Conservation (phyloP, 2,797 vertebrate genomes). For the Xenentodon cancila region DNA sequence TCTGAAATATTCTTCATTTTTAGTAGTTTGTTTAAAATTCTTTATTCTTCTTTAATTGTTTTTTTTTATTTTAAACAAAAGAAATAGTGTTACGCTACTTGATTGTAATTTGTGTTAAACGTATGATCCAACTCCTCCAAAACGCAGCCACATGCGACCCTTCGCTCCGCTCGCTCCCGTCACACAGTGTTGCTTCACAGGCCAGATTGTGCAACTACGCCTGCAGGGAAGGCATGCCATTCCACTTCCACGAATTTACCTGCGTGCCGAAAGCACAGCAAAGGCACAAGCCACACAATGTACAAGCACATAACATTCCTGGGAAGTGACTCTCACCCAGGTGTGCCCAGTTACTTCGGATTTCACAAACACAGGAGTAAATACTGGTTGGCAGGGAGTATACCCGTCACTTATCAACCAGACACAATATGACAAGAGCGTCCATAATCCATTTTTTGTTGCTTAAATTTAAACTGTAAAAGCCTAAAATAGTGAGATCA, state of each 20-base stretch:
- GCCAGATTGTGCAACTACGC: conserved; percentile 50
- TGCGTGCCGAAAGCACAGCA: conserved; percentile 38
- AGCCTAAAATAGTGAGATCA: conserved; percentile 14
- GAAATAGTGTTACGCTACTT: too few relatives aligned
- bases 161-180: conserved; percentile 8
- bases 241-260: conserved; percentile 49
- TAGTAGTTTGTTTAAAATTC: too few relatives aligned
- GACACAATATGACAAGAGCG: too few relatives aligned
- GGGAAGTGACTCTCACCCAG: conserved; percentile 43
- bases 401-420: conserved; percentile 21
- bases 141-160: conserved; percentile 14
- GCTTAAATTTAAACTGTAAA: conserved; percentile 24
- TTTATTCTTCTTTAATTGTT: too few relatives aligned
- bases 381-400: conserved; percentile 36
- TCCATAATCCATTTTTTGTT: not conserved
- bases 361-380: conserved; percentile 42
- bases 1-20: too few relatives aligned
- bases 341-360: conserved; percentile 58
- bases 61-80: too few relatives aligned
- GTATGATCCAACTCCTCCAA: not conserved
- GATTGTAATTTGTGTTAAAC: not conserved
- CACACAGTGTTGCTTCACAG: conserved; percentile 25
- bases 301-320: conserved; percentile 62
- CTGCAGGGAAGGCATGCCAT: conserved; percentile 43
- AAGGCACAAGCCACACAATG: conserved; percentile 15